Evolutionary conservation across 1,140 invertebrate genomes (phyloP).

Genomic region (Scaptodrosophila lebanonensis): DNA sequence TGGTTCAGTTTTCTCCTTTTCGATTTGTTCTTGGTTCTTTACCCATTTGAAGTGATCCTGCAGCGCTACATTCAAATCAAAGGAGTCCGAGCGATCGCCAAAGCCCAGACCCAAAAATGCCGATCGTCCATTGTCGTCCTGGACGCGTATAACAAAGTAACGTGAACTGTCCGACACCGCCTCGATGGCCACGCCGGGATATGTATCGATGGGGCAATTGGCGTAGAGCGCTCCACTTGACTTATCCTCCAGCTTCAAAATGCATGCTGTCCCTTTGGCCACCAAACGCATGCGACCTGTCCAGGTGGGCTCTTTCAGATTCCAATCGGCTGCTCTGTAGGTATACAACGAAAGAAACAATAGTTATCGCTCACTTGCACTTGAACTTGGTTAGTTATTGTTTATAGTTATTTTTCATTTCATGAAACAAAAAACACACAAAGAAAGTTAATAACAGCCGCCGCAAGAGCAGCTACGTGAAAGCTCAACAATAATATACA

Average conservation of each 20-base stretch:
- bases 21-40: slow-evolving; percentile 93
- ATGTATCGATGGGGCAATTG: slow-evolving; percentile 97
- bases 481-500: slow-evolving; percentile 32
- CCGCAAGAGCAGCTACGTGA: slow-evolving; percentile 35
- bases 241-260: slow-evolving; percentile 98
- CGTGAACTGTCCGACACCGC: slow-evolving; percentile 97
- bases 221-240: slow-evolving; percentile 96
- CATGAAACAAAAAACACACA: slow-evolving; percentile 45
- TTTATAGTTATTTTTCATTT: slow-evolving; percentile 19
- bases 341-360: slow-evolving; percentile 8
- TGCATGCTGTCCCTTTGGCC: slow-evolving; percentile 89
- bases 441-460: slow-evolving; percentile 39
- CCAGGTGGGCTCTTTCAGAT: slow-evolving; percentile 97
- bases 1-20: slow-evolving; percentile 86
- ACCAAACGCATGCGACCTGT: slow-evolving; percentile 95
- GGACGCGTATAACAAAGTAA: slow-evolving; percentile 98
- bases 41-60: slow-evolving; percentile 99
- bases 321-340: slow-evolving; percentile 97
- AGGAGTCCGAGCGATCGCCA: slow-evolving; percentile 97
- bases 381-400: slow-evolving; percentile 4
- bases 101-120: slow-evolving; percentile 99
- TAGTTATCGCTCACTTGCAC: not conserved
- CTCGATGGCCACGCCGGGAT: slow-evolving; percentile 96
- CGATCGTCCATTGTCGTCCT: slow-evolving; percentile 95
- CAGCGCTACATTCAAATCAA: slow-evolving; percentile 98